Evolutionary conservation across 2,797 vertebrate genomes (phyloP).

Genomic region (Pangasius mekongensis): DNA sequence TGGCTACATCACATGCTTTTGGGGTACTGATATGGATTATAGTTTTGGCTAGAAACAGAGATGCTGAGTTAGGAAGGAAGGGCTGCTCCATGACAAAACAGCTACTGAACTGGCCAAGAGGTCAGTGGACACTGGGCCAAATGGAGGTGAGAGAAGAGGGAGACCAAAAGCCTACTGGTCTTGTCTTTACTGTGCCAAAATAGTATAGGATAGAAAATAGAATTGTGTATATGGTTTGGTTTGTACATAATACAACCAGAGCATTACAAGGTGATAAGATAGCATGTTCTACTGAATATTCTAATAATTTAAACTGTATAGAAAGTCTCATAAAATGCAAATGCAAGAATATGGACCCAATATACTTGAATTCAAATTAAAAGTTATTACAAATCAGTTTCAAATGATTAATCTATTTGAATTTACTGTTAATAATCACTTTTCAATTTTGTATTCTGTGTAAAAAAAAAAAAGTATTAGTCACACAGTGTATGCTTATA

Average conservation of each 20-base stretch:
- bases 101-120: slow-evolving; percentile 73
- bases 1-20: slow-evolving; percentile 37
- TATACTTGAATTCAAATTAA: neutral
- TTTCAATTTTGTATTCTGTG: neutral
- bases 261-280: slow-evolving; percentile 1
- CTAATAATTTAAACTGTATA: neutral
- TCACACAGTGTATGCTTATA: neutral
- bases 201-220: neutral
- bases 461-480: slow-evolving; percentile 24
- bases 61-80: slow-evolving; percentile 71
- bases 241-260: neutral
- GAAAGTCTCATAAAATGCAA: neutral
- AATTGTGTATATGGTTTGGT: neutral
- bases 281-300: neutral
- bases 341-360: neutral
- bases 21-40: slow-evolving; percentile 56
- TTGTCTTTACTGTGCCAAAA: slow-evolving; percentile 23
- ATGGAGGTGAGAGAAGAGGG: slow-evolving; percentile 56
- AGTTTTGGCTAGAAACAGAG: slow-evolving; percentile 52
- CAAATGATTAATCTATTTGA: neutral
- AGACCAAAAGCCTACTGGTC: slow-evolving; percentile 42
- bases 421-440: slow-evolving; percentile 2
- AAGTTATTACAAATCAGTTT: neutral
- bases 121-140: slow-evolving; percentile 68
- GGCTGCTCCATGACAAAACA: slow-evolving; percentile 67